Evolutionary conservation across 1,140 invertebrate species (phyloP), one percentile per base, ranked within the genome.

Genomic region (Dendrolimus kikuchii): DNA sequence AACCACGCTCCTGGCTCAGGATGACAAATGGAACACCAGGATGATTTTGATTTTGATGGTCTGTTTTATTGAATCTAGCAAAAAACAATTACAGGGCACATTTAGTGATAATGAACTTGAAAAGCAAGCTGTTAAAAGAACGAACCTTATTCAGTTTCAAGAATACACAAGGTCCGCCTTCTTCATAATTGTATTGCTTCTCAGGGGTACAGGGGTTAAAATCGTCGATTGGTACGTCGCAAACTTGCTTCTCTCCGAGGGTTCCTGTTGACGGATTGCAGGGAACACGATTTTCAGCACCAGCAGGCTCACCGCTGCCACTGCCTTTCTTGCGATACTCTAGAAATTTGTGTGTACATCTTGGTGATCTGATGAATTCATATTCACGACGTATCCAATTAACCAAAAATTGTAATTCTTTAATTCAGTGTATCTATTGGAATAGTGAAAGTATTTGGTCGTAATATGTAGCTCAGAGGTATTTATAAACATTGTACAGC

Each of bases 121-220:
- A 23, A 23, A 23, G 2, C 38, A 2, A 7, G 46, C 7, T 47
- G 1, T 47, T n/a, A 9, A 42, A 42, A 43, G 4, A 51, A 23
- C 48, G 43, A 68, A 94, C 92, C 89, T 94, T 95, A 68, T 96
- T 96, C 44, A 96, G 87, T 76, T 96, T 96, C 54, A 96, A 89
- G 83, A 95, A 93, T 71, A 96, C 91, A 73, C 94, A 96, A 7
- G 95, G 95, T 8, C 92, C 90, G 9, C 91, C 93, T 62, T 91
- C 88, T 49, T 92, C 90, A 74, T 94, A 96, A 68, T 95, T 94
- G 69, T 92, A 96, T 69, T 91, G 89, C 59, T 94, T 92, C 40
- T 91, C 90, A 50, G 89, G 77, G 53, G 90, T 94, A 77, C 94
- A 95, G 6, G 91, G 89, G 39, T 87, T 78, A 87, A 91, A 93